Conservation (phyloP, 2,888 invertebrate genomes). For the Drosophila mulleri region DNA sequence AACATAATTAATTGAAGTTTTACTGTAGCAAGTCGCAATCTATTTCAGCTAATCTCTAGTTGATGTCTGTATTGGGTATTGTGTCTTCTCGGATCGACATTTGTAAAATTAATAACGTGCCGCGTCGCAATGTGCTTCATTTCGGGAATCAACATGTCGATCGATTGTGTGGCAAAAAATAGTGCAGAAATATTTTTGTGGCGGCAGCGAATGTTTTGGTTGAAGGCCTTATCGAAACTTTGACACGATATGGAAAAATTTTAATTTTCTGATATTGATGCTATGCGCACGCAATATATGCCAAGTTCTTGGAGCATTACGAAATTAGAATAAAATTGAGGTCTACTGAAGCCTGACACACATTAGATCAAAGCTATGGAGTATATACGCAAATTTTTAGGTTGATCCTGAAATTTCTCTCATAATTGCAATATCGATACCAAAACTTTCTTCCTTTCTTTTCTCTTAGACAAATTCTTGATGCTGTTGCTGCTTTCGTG, state of each 20-base stretch:
- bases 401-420: conserved; percentile 32
- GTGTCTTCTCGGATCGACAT: conserved; percentile 10
- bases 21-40: conserved; percentile 37
- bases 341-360: conserved; percentile 60
- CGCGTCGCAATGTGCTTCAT: neutral
- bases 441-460: neutral
- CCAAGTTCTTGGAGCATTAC: conserved; percentile 59
- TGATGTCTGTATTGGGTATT: conserved; percentile 6
- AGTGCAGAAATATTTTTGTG: conserved; percentile 43
- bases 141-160: conserved; percentile 38
- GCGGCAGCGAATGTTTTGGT: conserved; percentile 44
- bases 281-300: conserved; percentile 59
- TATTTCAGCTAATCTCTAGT: conserved; percentile 50
- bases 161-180: conserved; percentile 47
- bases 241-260: conserved; percentile 69
- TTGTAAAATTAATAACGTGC: conserved; percentile 43
- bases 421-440: neutral
- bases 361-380: conserved; percentile 28
- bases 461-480: conserved; percentile 22
- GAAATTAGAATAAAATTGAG: conserved; percentile 73
- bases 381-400: conserved; percentile 15
- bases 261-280: conserved; percentile 70
- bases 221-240: conserved; percentile 63
- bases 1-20: conserved; percentile 55
- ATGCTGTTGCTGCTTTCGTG: conserved; percentile 15